Base-by-base conservation (phyloP, 92 coral and sea anemone genomes). In the Phenganax stokvisi region DNA sequence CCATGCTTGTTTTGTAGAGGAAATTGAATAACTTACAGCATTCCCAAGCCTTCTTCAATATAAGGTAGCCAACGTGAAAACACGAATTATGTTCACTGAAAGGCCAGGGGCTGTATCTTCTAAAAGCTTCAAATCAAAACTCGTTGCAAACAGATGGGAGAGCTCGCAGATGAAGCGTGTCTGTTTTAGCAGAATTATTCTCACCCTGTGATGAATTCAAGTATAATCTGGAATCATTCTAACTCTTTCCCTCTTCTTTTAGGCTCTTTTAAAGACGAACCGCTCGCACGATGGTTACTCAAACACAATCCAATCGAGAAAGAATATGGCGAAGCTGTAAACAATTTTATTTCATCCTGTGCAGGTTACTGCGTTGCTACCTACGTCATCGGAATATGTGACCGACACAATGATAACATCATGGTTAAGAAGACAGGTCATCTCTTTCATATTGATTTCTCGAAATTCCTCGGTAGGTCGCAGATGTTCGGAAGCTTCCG, bases 291-390 rank as follows among this genome's bases (percentile, higher is more conserved):
- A 28, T 94, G 98, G 98, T 84, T 94, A 30, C 94, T 89, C 64
- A 94, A 91, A 76, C 90, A 90, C 83, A 91, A 91, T 77, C 92
- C 98, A 4, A 96, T 89, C 51, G 94, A 94, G 74, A 86, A 90
- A 75, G 91, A 87, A 80, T 94, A 90, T 87, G 89, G 96, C n/a
- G 65, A 83, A 73, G 98, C 98, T 0, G 98, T 94, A n/a, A 89
- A 90, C 56, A 94, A 94, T 86, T 94, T 94, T 85, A 94, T 89
- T 8, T 96, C 97, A 11, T 94, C 98, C 54, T 94, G 98, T 51
- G 98, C 98, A 28, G 98, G 99, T 12, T 96, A 91, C 87, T 96
- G 99, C 66, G 99, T 96, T 7, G 99, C 99, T 9, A 96, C 99
- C 4, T 96, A 91, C 85, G 97, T 92, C 63, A 87, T 93, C 6